A percentile compares a stretch with the other conserved stretches of the same genome.
phyloP scores from a whole-genome alignment of 2,113 vertebrate species.

The Microcebus ravelobensis region DNA sequence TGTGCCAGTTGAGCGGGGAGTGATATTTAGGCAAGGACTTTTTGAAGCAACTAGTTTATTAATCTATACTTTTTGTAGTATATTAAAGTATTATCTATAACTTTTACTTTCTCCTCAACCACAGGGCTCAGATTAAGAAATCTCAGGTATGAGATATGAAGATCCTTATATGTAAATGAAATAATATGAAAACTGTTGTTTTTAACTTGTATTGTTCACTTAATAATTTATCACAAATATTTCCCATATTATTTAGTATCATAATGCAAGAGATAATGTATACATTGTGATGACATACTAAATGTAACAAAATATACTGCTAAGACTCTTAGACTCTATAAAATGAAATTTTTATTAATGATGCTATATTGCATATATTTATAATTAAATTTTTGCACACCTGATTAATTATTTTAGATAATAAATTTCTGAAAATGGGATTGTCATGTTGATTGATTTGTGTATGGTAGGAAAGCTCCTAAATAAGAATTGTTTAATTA shows the following conservation, averaged over 20 bases:
- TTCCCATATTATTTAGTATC: background rate
- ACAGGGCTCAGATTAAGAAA: background rate
- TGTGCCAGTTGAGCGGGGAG: background rate
- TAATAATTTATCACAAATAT: background rate
- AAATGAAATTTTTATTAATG: background rate
- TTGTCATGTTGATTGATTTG: background rate
- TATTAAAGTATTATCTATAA: background rate
- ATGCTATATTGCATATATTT: background rate
- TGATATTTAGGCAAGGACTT: background rate
- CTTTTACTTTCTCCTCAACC: background rate
- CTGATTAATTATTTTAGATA: background rate
- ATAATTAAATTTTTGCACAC: background rate
- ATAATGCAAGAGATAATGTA: background rate
- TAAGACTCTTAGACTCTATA: background rate
- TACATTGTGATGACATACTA: background rate
- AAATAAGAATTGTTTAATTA: background rate
- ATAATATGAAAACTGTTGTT: background rate
- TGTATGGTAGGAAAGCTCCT: background rate
- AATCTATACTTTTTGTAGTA: background rate
- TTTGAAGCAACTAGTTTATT: background rate
- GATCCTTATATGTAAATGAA: background rate
- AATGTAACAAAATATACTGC: background rate
- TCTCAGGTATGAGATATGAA: background rate
- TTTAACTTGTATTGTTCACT: background rate
- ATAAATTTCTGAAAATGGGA: background rate